These are phyloP conservation scores for Passerculus sandwichensis DNA, from an alignment of 2,797 vertebrate genomes.

Conservation along the genomic window DNA sequence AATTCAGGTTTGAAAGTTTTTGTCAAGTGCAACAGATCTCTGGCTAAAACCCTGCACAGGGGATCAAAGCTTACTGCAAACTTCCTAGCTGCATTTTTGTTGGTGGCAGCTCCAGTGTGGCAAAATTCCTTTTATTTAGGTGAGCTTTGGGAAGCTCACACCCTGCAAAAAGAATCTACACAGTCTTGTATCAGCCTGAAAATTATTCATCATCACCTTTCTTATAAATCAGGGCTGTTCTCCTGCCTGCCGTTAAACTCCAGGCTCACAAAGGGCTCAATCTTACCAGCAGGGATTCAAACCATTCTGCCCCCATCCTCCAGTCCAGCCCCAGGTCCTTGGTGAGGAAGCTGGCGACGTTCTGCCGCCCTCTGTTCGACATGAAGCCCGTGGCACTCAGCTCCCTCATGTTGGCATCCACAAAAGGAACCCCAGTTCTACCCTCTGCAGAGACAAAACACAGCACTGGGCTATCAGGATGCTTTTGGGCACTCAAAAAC, in stretches of 20 bases:
- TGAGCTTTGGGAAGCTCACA: neutral
- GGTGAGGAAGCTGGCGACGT: slow-evolving; percentile 87
- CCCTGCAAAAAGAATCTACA: neutral
- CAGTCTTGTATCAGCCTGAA: neutral
- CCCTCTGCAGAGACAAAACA: slow-evolving; percentile 75
- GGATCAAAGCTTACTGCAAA: neutral
- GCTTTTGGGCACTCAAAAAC: neutral
- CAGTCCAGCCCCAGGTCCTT: slow-evolving; percentile 88
- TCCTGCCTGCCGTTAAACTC: neutral
- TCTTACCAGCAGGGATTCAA: slow-evolving; percentile 83
- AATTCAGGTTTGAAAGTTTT: neutral
- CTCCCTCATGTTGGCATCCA: slow-evolving; percentile 88
- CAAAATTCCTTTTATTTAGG: neutral
- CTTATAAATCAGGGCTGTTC: neutral
- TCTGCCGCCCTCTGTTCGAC: slow-evolving; percentile 88
- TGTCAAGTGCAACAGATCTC: neutral
- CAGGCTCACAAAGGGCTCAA: neutral
- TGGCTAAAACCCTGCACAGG: neutral
- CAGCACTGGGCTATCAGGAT: neutral
- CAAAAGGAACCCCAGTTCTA: slow-evolving; percentile 84
- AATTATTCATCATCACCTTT: neutral
- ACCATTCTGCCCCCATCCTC: slow-evolving; percentile 89
- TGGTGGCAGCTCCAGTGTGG: neutral
- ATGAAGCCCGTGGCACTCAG: slow-evolving; percentile 84
- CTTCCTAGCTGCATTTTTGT: neutral